Percentiles rank a stretch among this genome's conserved stretches.
These are phyloP conservation scores for Brachypalpus laphriformis DNA, from an alignment of 2,888 invertebrate species.

Conservation along the genomic window DNA sequence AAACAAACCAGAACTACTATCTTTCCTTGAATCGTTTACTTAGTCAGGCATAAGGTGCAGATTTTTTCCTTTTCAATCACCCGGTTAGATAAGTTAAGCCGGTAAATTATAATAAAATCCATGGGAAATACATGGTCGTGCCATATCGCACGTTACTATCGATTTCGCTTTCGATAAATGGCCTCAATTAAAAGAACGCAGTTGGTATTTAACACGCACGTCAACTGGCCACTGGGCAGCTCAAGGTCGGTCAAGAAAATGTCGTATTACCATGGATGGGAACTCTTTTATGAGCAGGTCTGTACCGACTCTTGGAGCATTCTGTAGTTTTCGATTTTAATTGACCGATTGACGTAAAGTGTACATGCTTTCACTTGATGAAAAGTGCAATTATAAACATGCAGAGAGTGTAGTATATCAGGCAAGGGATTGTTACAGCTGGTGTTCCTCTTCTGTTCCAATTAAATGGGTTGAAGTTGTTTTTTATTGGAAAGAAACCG, in stretches of 20 bases:
- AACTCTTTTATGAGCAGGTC: no score
- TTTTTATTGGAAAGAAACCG: not conserved
- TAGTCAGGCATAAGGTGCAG: not conserved
- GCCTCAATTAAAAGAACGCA: conserved; percentile 61
- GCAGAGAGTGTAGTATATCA: not conserved
- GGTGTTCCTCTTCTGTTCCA: not conserved
- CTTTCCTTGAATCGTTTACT: not conserved
- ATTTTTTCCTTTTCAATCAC: not conserved
- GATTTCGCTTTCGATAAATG: conserved; percentile 64
- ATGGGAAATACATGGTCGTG: conserved; percentile 1
- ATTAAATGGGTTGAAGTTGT: not conserved
- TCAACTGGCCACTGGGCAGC: conserved; percentile 25
- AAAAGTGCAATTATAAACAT: conserved; percentile 19
- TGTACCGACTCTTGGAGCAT: not conserved
- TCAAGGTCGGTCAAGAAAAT: conserved; percentile 65
- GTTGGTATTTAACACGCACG: conserved; percentile 46
- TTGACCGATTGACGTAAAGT: not conserved
- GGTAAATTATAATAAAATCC: not conserved
- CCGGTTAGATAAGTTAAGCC: not conserved
- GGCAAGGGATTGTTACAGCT: not conserved
- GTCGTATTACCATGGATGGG: conserved; percentile 45
- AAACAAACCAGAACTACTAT: conserved; percentile 5
- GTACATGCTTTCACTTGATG: not conserved
- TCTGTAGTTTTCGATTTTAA: not conserved
- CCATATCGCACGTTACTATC: conserved; percentile 45